These are phyloP conservation scores for Hapalemur alaotrensis DNA, from an alignment of 2,797 vertebrate genomes.

Conservation along the genomic window DNA sequence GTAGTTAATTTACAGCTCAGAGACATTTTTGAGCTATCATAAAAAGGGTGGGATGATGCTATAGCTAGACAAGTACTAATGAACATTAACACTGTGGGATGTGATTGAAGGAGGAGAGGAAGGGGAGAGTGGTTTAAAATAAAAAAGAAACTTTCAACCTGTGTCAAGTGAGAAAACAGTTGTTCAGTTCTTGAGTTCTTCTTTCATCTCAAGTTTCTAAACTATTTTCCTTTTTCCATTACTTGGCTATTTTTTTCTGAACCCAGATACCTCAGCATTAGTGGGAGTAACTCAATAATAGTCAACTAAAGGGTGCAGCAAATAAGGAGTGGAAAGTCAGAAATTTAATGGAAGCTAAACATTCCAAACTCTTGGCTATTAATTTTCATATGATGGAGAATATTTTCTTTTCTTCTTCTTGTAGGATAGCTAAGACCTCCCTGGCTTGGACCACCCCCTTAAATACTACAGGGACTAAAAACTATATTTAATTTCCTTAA, in stretches of 20 bases:
- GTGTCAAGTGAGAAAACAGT: neutral
- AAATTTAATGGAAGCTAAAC: neutral
- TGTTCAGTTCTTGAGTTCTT: neutral
- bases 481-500: neutral
- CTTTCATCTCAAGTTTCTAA: neutral
- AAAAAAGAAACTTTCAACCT: neutral
- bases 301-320: neutral
- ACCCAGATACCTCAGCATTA: neutral
- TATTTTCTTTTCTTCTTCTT: neutral
- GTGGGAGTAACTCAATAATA: neutral
- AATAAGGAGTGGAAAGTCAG: neutral
- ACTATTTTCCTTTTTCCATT: neutral
- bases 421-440: constrained; percentile 21
- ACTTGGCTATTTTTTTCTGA: neutral
- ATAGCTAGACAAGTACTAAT: neutral
- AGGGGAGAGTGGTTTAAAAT: neutral
- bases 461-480: neutral
- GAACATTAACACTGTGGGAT: neutral
- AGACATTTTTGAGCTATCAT: neutral
- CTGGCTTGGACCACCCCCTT: neutral
- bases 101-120: neutral
- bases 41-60: neutral
- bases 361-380: neutral
- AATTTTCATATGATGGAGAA: neutral
- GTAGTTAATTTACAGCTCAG: neutral